Evolutionary conservation across 2,888 invertebrate species (phyloP), one percentile per base, ranked within the genome.

Genomic region (Stramonita haemastoma): DNA sequence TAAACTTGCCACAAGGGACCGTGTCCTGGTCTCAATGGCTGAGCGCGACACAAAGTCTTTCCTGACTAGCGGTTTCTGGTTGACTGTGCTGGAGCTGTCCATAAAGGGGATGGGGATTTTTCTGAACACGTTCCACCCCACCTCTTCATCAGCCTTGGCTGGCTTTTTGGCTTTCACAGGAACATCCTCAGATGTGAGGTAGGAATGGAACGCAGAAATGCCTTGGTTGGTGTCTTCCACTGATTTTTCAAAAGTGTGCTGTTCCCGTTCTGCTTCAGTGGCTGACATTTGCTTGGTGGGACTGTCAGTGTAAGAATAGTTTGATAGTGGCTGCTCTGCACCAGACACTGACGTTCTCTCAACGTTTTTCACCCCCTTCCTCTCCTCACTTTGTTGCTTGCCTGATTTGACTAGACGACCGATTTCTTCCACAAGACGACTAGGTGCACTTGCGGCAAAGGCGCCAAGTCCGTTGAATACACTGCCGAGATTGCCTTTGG

Each of bases 11-110:
- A 94, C 93, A 29, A 95, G 90, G 46, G 92, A 93, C 57, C 91
- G 91, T 46, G 95, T 95, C 56, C 94, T 91, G 8, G 91, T 91
- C 36, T 93, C 93, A 4, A 94, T 90, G 6, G 90, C 92, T 32
- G 92, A 84, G 86, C 92, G 91, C n/a, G 93, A 93, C 15, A 93
- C 91, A 90, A 92, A 93, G 34, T 93, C 92, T 90, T 92, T 91
- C 60, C 91, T 91, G 32, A 92, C 89, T 19, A 92, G 83, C 70
- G 91, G 92, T 66, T 91, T 93, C 85, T 90, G 92, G 77, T 91
- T 91, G 57, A 89, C 88, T 32, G 84, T 29, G 56, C 77, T 90
- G 8, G 34, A 46, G 57, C 11, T 77, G 89, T 66, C 91, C 89
- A 32, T 89, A 70, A 66, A 88, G 5, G 81, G 89, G 56, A 86